Evolutionary conservation across 2,113 vertebrate species (phyloP).

Genomic region (Piprites chloris): DNA sequence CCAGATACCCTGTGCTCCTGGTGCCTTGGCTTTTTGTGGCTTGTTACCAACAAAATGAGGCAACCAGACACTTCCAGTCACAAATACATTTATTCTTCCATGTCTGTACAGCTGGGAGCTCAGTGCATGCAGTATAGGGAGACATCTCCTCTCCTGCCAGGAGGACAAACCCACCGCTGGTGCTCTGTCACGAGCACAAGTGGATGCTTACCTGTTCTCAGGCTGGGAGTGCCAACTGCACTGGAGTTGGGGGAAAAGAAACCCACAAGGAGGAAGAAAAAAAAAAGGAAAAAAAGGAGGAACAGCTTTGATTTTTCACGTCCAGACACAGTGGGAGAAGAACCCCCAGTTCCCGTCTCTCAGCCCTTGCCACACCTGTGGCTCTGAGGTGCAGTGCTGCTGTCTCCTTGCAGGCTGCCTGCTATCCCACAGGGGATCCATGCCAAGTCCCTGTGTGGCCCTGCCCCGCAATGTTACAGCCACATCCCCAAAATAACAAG

Average conservation of each 20-base stretch:
- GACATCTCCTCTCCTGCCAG: neutral
- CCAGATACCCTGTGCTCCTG: neutral
- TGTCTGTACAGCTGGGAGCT: slow-evolving; percentile 39
- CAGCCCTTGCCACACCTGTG: neutral
- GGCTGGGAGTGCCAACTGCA: neutral
- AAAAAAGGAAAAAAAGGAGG: neutral
- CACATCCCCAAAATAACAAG: neutral
- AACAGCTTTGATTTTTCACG: neutral
- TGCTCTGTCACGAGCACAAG: neutral
- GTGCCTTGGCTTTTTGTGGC: neutral
- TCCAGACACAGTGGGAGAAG: neutral
- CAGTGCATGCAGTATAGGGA: slow-evolving; percentile 25
- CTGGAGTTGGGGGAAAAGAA: neutral
- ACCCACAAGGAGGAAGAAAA: neutral
- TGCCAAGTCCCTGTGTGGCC: neutral
- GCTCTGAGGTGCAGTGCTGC: neutral
- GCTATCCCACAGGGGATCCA: neutral
- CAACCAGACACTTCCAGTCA: neutral
- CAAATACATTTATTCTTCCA: slow-evolving; percentile 51
- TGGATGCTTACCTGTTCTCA: slow-evolving; percentile 46
- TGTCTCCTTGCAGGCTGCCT: neutral
- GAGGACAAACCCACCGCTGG: neutral
- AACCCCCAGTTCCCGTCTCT: neutral
- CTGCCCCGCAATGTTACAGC: neutral
- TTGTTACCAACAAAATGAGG: slow-evolving; percentile 11